Percentiles rank a stretch among this genome's conserved stretches.
Conservation (phyloP, 2,888 invertebrate species). For the Chalcis sispes region DNA sequence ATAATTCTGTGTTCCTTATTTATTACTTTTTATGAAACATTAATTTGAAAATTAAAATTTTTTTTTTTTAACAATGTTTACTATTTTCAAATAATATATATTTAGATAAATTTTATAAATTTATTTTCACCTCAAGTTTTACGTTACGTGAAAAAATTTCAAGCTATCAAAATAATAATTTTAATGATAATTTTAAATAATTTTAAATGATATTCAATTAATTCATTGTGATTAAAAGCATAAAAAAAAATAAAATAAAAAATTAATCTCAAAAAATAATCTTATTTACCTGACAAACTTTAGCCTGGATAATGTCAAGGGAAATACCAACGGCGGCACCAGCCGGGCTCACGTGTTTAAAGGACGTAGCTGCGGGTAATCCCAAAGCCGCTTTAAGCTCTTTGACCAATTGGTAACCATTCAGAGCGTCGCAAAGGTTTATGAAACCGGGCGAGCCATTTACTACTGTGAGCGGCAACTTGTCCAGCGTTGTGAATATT, state of each 20-base stretch:
- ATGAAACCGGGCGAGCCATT: constrained; percentile 98
- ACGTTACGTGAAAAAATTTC: no score
- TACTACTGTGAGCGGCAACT: constrained; percentile 90
- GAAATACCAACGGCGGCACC: constrained; percentile 95
- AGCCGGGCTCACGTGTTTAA: constrained; percentile 99
- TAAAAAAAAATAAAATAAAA: constrained; percentile 11
- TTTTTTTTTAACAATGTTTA: no score
- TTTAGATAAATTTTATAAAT: no score
- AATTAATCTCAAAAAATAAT: not conserved
- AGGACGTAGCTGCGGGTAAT: constrained; percentile 95
- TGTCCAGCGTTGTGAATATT: constrained; percentile 86
- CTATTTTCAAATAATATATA: no score
- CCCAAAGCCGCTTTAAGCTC: constrained; percentile 89
- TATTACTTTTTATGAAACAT: no score
- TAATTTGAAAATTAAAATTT: no score
- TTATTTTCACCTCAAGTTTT: no score
- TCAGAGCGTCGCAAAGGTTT: constrained; percentile 97
- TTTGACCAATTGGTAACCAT: constrained; percentile 96
- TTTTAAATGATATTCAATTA: not conserved
- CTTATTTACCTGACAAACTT: constrained; percentile 85
- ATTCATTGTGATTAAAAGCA: no score
- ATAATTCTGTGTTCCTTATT: no score
- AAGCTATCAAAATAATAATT: no score
- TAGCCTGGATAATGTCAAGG: constrained; percentile 85
- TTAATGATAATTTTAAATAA: no score